These are phyloP conservation scores for Tangara arthus DNA, from an alignment of 2,797 vertebrate genomes.

Conservation along the genomic window DNA sequence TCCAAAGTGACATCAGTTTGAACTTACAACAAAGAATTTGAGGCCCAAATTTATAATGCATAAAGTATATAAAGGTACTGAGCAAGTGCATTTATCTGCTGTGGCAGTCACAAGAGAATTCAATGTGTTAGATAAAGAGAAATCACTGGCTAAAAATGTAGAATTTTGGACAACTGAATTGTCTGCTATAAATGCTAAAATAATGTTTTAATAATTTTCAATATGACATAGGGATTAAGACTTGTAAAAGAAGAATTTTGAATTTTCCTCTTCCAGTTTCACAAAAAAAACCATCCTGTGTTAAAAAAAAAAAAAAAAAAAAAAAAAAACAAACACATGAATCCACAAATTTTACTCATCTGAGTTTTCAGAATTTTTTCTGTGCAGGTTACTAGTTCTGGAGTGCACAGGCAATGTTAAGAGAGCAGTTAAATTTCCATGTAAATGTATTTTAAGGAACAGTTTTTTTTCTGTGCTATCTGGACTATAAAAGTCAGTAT, in stretches of 20 bases:
- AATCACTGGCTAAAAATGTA: background rate
- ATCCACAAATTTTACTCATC: background rate
- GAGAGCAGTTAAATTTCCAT: background rate
- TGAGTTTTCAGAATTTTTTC: background rate
- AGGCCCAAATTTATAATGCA: background rate
- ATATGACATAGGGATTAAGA: background rate
- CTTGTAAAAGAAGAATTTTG: background rate
- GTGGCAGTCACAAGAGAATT: background rate
- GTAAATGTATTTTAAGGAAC: background rate
- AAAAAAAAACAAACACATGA: background rate
- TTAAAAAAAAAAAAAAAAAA: background rate
- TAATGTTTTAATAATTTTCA: background rate
- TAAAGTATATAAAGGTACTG: background rate
- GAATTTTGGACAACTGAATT: background rate
- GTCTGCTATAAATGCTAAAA: background rate
- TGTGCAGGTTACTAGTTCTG: background rate
- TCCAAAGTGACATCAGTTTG: background rate
- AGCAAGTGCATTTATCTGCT: background rate
- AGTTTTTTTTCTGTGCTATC: background rate
- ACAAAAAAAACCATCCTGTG: accelerated
- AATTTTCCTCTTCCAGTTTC: background rate
- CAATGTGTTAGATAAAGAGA: background rate
- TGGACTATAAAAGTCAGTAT: background rate
- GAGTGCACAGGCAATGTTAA: background rate
- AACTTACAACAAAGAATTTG: background rate